phyloP scores from a whole-genome alignment of 2,888 invertebrate genomes.

The Aporophyla nigra region DNA sequence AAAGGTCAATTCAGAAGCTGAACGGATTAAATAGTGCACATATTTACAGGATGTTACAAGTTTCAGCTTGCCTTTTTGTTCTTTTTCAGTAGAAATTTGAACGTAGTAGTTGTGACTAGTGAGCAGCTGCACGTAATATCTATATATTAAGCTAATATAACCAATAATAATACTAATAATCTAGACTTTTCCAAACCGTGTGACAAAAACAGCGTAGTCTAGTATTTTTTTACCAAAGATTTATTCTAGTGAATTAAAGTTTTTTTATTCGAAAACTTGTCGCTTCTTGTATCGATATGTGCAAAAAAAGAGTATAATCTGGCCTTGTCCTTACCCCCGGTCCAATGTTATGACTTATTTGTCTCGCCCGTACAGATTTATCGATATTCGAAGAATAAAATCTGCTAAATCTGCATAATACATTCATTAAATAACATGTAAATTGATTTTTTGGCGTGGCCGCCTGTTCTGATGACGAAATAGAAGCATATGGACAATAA shows the following conservation, averaged over 20 bases:
- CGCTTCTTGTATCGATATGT: constrained; percentile 77
- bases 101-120: neutral
- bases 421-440: constrained; percentile 85
- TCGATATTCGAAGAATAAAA: constrained; percentile 83
- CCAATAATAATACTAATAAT: neutral
- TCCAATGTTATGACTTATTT: constrained; percentile 90
- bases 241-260: constrained; percentile 67
- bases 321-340: constrained; percentile 83
- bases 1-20: neutral
- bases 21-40: too few species aligned
- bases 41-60: neutral
- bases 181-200: constrained; percentile 5
- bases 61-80: neutral
- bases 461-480: constrained; percentile 71
- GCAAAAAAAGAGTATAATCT: constrained; percentile 72
- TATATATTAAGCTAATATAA: constrained; percentile 3
- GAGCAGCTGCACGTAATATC: neutral
- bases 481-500: constrained; percentile 78
- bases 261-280: constrained; percentile 68
- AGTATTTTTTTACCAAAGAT: constrained; percentile 58
- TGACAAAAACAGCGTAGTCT: constrained; percentile 47
- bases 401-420: constrained; percentile 85
- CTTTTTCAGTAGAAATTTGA: neutral
- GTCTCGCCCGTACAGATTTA: constrained; percentile 86
- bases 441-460: constrained; percentile 83